phyloP scores from a whole-genome alignment of 2,113 vertebrate species.

The Gambusia affinis region DNA sequence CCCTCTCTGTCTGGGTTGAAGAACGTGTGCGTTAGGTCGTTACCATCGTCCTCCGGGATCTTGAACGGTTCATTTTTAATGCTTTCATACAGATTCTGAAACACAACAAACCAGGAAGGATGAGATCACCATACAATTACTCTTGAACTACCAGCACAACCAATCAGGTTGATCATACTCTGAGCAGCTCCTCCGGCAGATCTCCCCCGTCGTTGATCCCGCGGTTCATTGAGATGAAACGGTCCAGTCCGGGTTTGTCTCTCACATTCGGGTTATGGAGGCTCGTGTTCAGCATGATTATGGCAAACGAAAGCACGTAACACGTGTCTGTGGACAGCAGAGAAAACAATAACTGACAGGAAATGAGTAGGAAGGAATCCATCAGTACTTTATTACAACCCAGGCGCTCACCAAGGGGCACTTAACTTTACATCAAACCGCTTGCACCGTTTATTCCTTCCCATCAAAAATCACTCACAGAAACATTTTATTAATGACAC shows the following conservation, averaged over 20 bases:
- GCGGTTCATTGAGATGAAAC: constrained; percentile 92
- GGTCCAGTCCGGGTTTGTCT: constrained; percentile 87
- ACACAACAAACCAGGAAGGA: background rate
- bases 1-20: constrained; percentile 93
- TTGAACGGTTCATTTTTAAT: constrained; percentile 94
- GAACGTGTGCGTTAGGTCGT: constrained; percentile 92
- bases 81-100: constrained; percentile 90
- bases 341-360: background rate
- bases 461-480: background rate
- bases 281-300: constrained; percentile 95
- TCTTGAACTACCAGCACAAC: background rate
- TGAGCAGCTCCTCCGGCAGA: constrained; percentile 88
- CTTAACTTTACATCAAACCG: background rate
- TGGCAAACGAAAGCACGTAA: constrained; percentile 90
- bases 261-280: constrained; percentile 92
- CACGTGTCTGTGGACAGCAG: constrained; percentile 84
- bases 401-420: background rate
- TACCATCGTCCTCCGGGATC: constrained; percentile 94
- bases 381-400: background rate
- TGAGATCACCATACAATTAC: background rate
- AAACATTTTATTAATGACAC: background rate
- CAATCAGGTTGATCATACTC: constrained; percentile 69
- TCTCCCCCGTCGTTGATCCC: constrained; percentile 93
- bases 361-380: background rate
- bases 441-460: background rate